A percentile compares a stretch with the other conserved stretches of the same genome.
Evolutionary conservation across 2,888 invertebrate genomes (phyloP).

Genomic region (Agelastica alni): DNA sequence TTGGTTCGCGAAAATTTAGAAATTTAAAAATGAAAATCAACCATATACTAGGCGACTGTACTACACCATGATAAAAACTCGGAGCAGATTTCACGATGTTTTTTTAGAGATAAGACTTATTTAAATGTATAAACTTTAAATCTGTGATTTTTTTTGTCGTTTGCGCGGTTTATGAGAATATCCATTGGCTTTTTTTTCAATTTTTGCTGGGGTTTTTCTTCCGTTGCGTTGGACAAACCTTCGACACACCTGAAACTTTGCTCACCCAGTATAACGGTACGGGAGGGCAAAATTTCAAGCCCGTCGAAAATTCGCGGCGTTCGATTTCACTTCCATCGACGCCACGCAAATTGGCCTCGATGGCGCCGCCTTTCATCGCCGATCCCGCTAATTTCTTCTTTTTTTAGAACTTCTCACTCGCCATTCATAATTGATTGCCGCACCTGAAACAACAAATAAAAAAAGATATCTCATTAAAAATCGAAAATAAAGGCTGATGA

Average conservation of each 20-base stretch:
- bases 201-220: too few relatives aligned
- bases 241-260: conserved; percentile 86
- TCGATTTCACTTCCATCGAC: conserved; percentile 17
- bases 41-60: too few relatives aligned
- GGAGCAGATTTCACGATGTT: too few relatives aligned
- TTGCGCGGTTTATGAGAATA: too few relatives aligned
- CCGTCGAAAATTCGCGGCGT: conserved; percentile 40
- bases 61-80: too few relatives aligned
- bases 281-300: conserved; percentile 86
- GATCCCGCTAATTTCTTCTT: conserved; percentile 1
- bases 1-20: too few relatives aligned
- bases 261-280: conserved; percentile 71
- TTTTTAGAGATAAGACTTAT: too few relatives aligned
- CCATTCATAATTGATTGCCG: conserved; percentile 24
- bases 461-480: conserved; percentile 44
- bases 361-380: not conserved
- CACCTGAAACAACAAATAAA: conserved; percentile 46
- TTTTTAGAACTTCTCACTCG: not conserved
- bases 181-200: too few relatives aligned
- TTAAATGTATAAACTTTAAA: too few relatives aligned
- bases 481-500: conserved; percentile 30
- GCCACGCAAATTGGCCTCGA: conserved; percentile 18
- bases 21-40: too few relatives aligned
- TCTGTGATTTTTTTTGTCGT: too few relatives aligned
- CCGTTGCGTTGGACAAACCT: conserved; percentile 51